Base-by-base conservation (phyloP, 2,888 invertebrate genomes). In the Tyria jacobaeae region DNA sequence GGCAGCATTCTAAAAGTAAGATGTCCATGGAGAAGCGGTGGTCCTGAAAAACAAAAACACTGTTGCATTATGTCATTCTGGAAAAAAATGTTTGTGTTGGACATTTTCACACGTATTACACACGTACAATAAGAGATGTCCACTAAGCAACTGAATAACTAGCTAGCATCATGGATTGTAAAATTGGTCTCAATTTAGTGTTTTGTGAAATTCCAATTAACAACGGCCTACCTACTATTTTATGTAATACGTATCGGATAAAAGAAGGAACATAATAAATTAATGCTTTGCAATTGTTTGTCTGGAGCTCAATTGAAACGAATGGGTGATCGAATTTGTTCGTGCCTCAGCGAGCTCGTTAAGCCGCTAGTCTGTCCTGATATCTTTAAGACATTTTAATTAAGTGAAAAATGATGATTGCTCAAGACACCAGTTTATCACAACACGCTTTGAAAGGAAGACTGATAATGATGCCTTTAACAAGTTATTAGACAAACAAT, bases 1-100 rank as follows among this genome's bases (percentile, higher is more conserved):
- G 96, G 97, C 57, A 96, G 96, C 7, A 96, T 95, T 7, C 96
- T 95, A 1, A 96, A 95, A 0, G 94, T 89, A 1, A 97, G 87
- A 41, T 96, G 94, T 0, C 97, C 97, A 4, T 95, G 95, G 10
- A 98, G 95, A 5, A 96, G 74, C 5, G 92, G 91, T 2, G 90
- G 91, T 25, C 94, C 93, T 94, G 71, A 10, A 76, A 61, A 44
- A 14, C 9, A 34, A 21, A 41, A 44, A 25, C 44, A 34, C 14
- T 9, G 2, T 48, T 48, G 14, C 6, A 24, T 7, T 15, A 14
- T 24, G 6, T 25, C 25, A 14, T 25, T 31, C 27, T 31, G 27
- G 27, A n/a, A n/a, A n/a, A n/a, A n/a, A n/a, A n/a, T n/a, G n/a
- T n/a, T n/a, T n/a, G n/a, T n/a, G n/a, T n/a, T n/a, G n/a, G n/a